Evolutionary conservation across 2,888 invertebrate genomes (phyloP).

Genomic region (Netelia melanura): DNA sequence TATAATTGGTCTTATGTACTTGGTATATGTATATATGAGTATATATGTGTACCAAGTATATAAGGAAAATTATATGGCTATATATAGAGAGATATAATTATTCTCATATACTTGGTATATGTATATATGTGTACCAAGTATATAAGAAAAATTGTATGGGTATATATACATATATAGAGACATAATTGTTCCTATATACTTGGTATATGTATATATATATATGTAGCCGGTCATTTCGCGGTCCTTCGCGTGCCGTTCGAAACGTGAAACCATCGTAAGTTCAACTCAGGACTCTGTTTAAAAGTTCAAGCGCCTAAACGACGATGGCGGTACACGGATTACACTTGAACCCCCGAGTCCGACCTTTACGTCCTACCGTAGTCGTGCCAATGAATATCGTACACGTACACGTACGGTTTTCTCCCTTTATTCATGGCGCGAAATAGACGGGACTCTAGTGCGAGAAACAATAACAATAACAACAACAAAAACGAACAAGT

Average conservation of each 20-base stretch:
- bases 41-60: too few species aligned
- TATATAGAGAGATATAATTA: too few species aligned
- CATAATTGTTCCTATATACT: background rate
- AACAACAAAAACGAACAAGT: too few species aligned
- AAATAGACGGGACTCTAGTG: background rate
- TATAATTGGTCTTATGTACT: too few species aligned
- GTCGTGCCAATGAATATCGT: constrained; percentile 46
- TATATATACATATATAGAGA: background rate
- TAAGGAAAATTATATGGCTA: too few species aligned
- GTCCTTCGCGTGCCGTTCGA: constrained; percentile 25
- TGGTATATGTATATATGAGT: too few species aligned
- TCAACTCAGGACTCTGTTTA: constrained; percentile 40
- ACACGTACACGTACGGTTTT: constrained; percentile 3
- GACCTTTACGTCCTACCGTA: background rate
- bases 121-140: background rate
- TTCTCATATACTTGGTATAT: too few species aligned
- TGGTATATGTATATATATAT: constrained; percentile 6
- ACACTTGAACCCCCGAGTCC: constrained; percentile 50
- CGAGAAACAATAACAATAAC: background rate
- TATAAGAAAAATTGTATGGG: too few species aligned
- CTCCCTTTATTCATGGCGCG: background rate
- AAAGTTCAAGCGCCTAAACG: constrained; percentile 41
- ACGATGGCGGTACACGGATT: constrained; percentile 28
- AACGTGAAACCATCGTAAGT: constrained; percentile 40
- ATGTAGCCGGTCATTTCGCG: background rate